These are phyloP conservation scores for Vultur gryphus DNA, from an alignment of 2,797 vertebrate genomes.

Conservation along the genomic window DNA sequence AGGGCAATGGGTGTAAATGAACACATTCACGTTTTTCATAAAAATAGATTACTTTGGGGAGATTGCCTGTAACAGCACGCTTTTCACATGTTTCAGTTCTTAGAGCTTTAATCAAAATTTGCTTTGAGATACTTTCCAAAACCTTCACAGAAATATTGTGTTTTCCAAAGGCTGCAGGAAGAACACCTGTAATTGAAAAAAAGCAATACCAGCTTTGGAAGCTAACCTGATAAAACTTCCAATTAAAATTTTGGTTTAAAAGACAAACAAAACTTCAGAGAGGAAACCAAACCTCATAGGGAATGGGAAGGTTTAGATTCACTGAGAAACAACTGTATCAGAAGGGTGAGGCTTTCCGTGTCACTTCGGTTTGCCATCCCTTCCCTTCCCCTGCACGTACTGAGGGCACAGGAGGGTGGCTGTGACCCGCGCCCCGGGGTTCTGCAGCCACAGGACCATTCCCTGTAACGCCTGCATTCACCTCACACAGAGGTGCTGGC, in stretches of 20 bases:
- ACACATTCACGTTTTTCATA: neutral
- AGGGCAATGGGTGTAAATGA: neutral
- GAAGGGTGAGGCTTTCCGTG: neutral
- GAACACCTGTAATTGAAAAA: neutral
- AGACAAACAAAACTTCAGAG: neutral
- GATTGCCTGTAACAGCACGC: neutral
- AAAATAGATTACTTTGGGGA: neutral
- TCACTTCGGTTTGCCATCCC: neutral
- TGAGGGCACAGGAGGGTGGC: fast-evolving
- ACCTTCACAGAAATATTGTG: neutral
- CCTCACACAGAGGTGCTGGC: neutral
- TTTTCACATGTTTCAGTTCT: neutral
- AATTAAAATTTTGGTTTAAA: neutral
- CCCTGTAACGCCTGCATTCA: neutral
- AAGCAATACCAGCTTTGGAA: neutral
- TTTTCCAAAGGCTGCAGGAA: constrained; percentile 10
- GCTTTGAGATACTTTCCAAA: neutral
- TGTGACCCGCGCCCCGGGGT: neutral
- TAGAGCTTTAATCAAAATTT: constrained; percentile 20
- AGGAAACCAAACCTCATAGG: neutral
- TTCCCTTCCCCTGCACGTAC: fast-evolving
- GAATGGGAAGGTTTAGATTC: neutral
- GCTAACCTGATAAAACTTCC: neutral
- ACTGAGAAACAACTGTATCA: neutral
- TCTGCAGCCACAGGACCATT: neutral